phyloP scores from a whole-genome alignment of 2,113 vertebrate genomes.

The Pipra filicauda region DNA sequence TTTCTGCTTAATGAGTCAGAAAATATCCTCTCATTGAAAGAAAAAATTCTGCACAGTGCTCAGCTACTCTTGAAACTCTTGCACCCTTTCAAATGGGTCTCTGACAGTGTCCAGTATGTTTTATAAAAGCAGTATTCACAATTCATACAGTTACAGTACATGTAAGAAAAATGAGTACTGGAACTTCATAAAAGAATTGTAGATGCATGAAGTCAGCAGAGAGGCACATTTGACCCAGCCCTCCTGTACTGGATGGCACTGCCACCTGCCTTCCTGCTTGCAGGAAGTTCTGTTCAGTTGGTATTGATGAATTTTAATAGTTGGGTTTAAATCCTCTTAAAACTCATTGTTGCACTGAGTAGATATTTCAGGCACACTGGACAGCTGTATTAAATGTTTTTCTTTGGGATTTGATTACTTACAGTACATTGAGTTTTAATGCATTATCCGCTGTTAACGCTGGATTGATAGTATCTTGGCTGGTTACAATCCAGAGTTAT shows the following conservation, averaged over 20 bases:
- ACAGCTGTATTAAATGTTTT: constrained; percentile 36
- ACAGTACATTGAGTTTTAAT: constrained; percentile 17
- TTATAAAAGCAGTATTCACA: neutral
- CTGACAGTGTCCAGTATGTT: neutral
- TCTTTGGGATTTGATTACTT: constrained; percentile 17
- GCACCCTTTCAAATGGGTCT: neutral
- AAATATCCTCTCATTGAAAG: neutral
- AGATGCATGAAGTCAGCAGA: neutral
- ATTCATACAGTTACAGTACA: neutral
- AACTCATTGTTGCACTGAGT: neutral
- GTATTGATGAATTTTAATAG: neutral
- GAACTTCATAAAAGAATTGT: neutral
- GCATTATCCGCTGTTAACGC: neutral
- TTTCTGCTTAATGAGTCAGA: neutral
- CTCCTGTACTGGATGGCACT: accelerated
- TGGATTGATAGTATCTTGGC: constrained; percentile 5
- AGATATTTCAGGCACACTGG: neutral
- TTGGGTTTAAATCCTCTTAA: constrained; percentile 9
- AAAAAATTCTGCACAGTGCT: neutral
- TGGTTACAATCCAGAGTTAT: neutral
- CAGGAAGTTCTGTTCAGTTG: neutral
- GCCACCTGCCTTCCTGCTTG: neutral
- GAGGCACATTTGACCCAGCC: neutral
- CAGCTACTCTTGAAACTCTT: neutral
- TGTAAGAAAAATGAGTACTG: neutral